Percentiles rank a stretch among this genome's conserved stretches.
Conservation (phyloP, 1,140 invertebrate genomes). For the Pinna nobilis region DNA sequence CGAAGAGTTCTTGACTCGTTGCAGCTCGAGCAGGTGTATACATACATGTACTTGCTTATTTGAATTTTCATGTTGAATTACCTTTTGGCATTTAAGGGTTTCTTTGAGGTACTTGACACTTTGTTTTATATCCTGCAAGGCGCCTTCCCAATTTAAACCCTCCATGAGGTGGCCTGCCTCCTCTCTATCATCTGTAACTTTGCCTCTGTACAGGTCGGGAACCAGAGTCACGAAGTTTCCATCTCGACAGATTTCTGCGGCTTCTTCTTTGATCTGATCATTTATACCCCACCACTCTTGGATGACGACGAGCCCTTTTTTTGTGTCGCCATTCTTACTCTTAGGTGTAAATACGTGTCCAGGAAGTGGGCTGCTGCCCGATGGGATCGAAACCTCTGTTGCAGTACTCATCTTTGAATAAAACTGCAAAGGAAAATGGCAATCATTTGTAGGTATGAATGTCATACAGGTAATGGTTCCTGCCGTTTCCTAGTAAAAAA, state of each 20-base stretch:
- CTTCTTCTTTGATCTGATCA: slow-evolving; percentile 66
- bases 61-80: slow-evolving; percentile 9
- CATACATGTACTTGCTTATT: not conserved
- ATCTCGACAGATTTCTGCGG: slow-evolving; percentile 44
- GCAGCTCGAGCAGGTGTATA: slow-evolving; percentile 24
- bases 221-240: slow-evolving; percentile 61
- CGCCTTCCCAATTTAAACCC: slow-evolving; percentile 68
- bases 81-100: slow-evolving; percentile 54
- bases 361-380: too few species aligned
- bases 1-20: too few species aligned
- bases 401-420: too few species aligned
- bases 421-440: too few species aligned
- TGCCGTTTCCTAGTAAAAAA: too few species aligned
- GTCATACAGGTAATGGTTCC: too few species aligned
- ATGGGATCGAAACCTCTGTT: too few species aligned
- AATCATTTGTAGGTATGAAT: too few species aligned
- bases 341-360: too few species aligned
- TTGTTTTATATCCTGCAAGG: slow-evolving; percentile 65
- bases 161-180: slow-evolving; percentile 67
- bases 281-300: slow-evolving; percentile 73
- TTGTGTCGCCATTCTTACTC: too few species aligned
- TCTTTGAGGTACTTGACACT: slow-evolving; percentile 61
- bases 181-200: slow-evolving; percentile 64
- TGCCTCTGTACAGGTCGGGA: slow-evolving; percentile 70
- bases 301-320: slow-evolving; percentile 40